Evolutionary conservation across 1,140 invertebrate genomes (phyloP), one percentile per base, ranked within the genome.

Genomic region (Arctopsyche grandis): DNA sequence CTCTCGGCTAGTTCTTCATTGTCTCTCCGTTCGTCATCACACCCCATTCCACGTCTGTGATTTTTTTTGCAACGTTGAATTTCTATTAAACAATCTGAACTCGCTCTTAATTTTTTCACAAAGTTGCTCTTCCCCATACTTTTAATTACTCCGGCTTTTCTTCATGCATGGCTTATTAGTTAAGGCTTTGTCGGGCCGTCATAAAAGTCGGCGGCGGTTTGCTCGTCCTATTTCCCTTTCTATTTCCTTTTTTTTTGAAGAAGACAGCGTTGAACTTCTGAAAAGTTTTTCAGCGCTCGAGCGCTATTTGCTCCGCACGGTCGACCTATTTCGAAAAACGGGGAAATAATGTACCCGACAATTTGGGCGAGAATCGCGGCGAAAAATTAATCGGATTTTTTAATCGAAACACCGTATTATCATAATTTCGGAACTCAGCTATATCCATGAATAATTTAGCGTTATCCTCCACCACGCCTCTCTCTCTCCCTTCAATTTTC

Each of bases 161-260:
- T 80, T 82, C 81, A 80, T 80, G 81, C 81, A 78, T 82, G 79
- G 81, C 81, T 82, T 80, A 79, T 80, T 82, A 80, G 79, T 80
- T 77, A 79, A 82, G 74, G 81, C 77, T 77, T 78, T 79, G 77
- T 77, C 44, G 69, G 71, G 22, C 71, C 75, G 60, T 75, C 81
- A 80, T 75, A 78, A 82, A 80, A 75, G 77, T 75, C 74, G 70
- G 70, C 70, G 70, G 29, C 29, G 29, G 43, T 52, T 74, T 29
- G 22, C 46, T 76, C 56, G 9, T 58, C 38, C 74, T 76, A 44
- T 63, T 63, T 76, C n/a, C 46, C 26, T 74, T 74, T 56, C 16
- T 66, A 19, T 66, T 22, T 66, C 4, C 1, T 66, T 19, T 66
- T 19, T 66, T 66, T 66, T 26, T 22, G 3, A 66, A 5, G 7